Base-by-base conservation (phyloP, 2,888 invertebrate species). In the Ypsolopha sequella region DNA sequence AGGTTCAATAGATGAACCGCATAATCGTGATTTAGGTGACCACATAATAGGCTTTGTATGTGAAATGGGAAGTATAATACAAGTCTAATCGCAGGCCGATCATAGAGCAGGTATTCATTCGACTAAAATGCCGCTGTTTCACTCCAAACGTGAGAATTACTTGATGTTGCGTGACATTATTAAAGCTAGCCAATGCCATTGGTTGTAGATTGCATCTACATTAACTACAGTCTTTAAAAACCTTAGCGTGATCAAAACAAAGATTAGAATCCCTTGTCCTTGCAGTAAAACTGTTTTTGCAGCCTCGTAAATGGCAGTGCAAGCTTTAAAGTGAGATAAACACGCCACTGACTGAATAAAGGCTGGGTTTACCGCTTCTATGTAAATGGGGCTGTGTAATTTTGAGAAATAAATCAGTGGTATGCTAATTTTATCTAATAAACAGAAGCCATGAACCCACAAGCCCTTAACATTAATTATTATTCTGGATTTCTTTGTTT, bases 261-360 rank as follows among this genome's bases (percentile, higher is more conserved):
- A 24, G 24, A 24, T 24, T 24, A 24, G 24, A 24, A 24, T 24
- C 24, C 24, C 24, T 24, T 24, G 24, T 43, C 43, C 24, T 38
- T 6, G 43, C 43, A 7, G 13, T 24, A 7, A 24, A 11, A 43
- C 14, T 43, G 43, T 43, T 14, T 24, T 4, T 14, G 24, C 13
- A 43, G 13, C 43, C 13, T 41, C 66, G 74, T 77, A 66, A 76
- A 78, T 76, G 67, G 73, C 60, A 68, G 68, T 63, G 64, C 61
- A 62, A 59, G 63, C 61, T 62, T 58, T 55, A 55, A 35, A 41
- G 54, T 54, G 55, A 61, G 68, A 73, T 71, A 69, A 65, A 68
- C 65, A 65, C 60, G 63, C 61, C 39, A 62, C 52, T 47, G 46
- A 52, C 24, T 39, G 47, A 49, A 24, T 14, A 38, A n/a, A 11